Evolutionary conservation across 1,140 invertebrate species (phyloP).

Genomic region (Steinernema khuongi): DNA sequence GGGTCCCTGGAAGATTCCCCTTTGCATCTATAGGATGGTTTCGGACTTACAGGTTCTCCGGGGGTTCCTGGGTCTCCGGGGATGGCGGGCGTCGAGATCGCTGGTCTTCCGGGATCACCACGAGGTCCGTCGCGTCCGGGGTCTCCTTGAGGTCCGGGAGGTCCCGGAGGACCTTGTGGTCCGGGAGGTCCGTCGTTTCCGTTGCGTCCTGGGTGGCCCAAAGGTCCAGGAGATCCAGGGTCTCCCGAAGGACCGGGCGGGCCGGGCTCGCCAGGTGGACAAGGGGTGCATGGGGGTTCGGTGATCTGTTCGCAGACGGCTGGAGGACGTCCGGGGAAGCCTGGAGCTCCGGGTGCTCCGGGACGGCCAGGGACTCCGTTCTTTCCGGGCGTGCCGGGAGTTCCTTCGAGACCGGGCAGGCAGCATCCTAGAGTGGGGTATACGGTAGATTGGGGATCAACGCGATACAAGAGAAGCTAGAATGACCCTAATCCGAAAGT

Average conservation of each 20-base stretch:
- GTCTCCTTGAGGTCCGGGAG: slow-evolving; percentile 42
- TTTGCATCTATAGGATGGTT: not conserved
- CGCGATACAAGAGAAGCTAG: too few relatives aligned
- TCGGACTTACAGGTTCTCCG: slow-evolving; percentile 51
- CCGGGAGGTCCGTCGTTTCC: slow-evolving; percentile 54
- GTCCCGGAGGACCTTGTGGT: slow-evolving; percentile 42
- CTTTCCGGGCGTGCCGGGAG: slow-evolving; percentile 49
- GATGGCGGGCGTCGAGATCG: slow-evolving; percentile 55
- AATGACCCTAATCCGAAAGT: too few relatives aligned
- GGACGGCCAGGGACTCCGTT: slow-evolving; percentile 52
- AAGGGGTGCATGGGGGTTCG: slow-evolving; percentile 55
- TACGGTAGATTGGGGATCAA: not conserved
- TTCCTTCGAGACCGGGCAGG: slow-evolving; percentile 52
- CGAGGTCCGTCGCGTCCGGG: slow-evolving; percentile 50
- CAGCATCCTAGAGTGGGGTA: slow-evolving; percentile 47
- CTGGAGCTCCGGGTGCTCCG: slow-evolving; percentile 51
- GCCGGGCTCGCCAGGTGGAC: slow-evolving; percentile 53
- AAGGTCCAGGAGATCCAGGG: slow-evolving; percentile 46
- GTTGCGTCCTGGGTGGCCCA: slow-evolving; percentile 41
- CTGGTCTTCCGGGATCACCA: slow-evolving; percentile 57
- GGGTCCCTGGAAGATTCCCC: slow-evolving; percentile 11
- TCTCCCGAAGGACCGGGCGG: slow-evolving; percentile 41
- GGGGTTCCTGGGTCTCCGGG: slow-evolving; percentile 55
- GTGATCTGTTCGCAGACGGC: slow-evolving; percentile 57
- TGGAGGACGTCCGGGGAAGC: slow-evolving; percentile 57